phyloP scores from a whole-genome alignment of 2,113 vertebrate species.

The Calyptomena viridis region DNA sequence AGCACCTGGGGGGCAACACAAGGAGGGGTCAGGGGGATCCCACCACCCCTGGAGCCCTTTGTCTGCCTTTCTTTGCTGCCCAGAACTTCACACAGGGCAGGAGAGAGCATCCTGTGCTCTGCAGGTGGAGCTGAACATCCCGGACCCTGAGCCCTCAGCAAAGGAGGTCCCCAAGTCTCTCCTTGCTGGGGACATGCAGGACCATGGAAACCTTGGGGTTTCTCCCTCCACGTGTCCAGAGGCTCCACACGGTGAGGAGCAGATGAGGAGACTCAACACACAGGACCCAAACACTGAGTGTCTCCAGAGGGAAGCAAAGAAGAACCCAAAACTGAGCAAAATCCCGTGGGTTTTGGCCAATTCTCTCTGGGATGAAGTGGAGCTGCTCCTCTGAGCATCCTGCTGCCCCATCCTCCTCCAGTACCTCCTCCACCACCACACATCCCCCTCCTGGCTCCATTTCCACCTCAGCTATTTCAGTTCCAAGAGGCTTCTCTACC shows the following conservation, averaged over 20 bases:
- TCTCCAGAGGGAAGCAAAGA: neutral
- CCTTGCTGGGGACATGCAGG: neutral
- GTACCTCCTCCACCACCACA: neutral
- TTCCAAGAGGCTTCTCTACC: neutral
- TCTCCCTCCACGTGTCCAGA: too few relatives aligned
- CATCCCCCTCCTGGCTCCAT: neutral
- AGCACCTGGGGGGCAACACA: neutral
- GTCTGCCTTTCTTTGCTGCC: neutral
- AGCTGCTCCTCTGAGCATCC: neutral
- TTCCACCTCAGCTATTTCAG: neutral
- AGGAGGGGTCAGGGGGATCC: neutral
- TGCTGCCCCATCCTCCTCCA: neutral
- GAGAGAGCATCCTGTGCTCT: neutral
- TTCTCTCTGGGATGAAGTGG: rapidly evolving
- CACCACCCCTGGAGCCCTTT: neutral
- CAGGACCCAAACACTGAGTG: rapidly evolving
- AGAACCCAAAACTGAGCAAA: neutral
- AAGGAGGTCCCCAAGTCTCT: neutral
- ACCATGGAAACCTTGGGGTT: neutral
- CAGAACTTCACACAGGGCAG: neutral
- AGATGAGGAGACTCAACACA: neutral
- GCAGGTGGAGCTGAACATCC: neutral
- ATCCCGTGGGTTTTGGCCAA: neutral
- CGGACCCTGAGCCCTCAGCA: neutral
- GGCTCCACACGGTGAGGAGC: rapidly evolving